Conservation (phyloP, 2,113 vertebrate species). For the Puffinus mauretanicus region DNA sequence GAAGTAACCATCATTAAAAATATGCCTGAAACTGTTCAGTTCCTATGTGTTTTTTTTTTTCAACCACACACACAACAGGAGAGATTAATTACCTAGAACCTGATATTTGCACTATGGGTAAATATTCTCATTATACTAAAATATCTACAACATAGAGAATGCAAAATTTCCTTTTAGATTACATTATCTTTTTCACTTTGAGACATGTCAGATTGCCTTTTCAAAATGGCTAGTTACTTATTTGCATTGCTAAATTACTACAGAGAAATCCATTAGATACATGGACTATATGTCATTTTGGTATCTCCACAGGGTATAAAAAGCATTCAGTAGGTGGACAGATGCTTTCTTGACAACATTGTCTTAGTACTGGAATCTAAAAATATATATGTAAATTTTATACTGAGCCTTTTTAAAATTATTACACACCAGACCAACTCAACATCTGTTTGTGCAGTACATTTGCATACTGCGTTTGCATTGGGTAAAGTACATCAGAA, state of each 20-base stretch:
- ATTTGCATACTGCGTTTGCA: neutral
- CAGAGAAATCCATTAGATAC: neutral
- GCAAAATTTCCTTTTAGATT: neutral
- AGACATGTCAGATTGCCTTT: neutral
- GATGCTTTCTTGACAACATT: neutral
- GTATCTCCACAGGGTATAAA: neutral
- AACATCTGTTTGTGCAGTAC: neutral
- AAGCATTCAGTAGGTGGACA: neutral
- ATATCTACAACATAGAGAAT: neutral
- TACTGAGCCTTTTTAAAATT: neutral
- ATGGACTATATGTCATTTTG: neutral
- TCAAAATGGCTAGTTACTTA: neutral
- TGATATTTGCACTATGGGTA: neutral
- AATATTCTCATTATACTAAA: neutral
- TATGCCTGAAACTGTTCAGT: neutral
- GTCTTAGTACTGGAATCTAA: neutral
- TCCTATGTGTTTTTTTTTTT: neutral
- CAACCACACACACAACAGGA: neutral
- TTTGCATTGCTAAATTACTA: neutral
- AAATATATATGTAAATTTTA: neutral
- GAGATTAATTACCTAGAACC: neutral
- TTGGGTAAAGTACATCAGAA: neutral
- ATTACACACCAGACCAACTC: neutral
- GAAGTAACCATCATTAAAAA: neutral
- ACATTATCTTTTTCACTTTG: neutral